Evolutionary conservation across 1,140 invertebrate species (phyloP), one percentile per base, ranked within the genome.

Genomic region (Odontomachus brunneus): DNA sequence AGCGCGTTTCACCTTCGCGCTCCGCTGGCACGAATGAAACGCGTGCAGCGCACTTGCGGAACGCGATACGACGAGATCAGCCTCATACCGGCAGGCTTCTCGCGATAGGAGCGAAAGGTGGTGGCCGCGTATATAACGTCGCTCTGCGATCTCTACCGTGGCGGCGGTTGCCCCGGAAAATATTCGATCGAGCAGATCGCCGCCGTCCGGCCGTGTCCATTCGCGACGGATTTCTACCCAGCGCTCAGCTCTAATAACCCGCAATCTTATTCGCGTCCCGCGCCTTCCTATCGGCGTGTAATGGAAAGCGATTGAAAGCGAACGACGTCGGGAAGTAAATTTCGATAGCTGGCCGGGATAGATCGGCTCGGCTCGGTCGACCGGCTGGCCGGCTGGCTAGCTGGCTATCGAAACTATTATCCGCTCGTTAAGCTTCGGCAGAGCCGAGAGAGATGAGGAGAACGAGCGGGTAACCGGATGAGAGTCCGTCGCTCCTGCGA

Each of bases 291-390:
- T 74, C 22, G n/a, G 55, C 9, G 11, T 49, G 55, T 60, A 62
- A 59, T 38, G 29, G 15, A 19, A 60, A 44, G 44, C 53, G 44
- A 74, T 82, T 69, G 62, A 82, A 85, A 62, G 33, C 57, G 29
- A 83, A 44, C 71, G 48, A 62, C 62, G 44, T 67, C 17, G 48
- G 29, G n/a, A n/a, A 84, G 53, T 84, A 48, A 83, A 75, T 85
- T 69, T 76, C 51, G 81, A 69, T 65, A 66, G 57, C 48, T 29
- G 5, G 17, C 38, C 22, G 15, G 55, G 17, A 3, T n/a, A n/a
- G 22, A 44, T 38, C 38, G 38, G n/a, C n/a, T n/a, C n/a, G n/a
- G n/a, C n/a, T 11, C 29, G 29, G 29, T 11, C 38, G 38, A 0
- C 9, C 38, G 38, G 4, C 9, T 11, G 38, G 38, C 38, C 9